These are phyloP conservation scores for Mareca strepera DNA, from an alignment of 2,797 vertebrate genomes.

Conservation along the genomic window DNA sequence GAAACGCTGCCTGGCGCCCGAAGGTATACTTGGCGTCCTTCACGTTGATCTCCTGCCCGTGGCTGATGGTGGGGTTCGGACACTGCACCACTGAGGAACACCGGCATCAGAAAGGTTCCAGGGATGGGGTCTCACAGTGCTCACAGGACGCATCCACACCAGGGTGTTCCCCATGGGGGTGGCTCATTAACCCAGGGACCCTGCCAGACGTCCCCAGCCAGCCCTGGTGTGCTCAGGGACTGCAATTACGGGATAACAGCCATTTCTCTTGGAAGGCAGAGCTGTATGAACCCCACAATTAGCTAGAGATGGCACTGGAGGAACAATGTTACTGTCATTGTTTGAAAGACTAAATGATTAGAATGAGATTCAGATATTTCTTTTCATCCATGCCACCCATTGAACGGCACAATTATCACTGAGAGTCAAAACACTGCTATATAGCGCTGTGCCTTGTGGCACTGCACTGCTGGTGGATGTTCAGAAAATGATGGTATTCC, in stretches of 20 bases:
- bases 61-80: background rate
- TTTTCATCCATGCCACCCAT: background rate
- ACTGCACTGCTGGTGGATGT: accelerated
- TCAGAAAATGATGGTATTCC: accelerated
- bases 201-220: background rate
- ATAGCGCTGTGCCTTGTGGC: accelerated
- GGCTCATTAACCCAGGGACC: background rate
- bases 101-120: background rate
- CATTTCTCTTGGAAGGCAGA: background rate
- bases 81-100: constrained; percentile 15
- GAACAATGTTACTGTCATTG: accelerated
- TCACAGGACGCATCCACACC: accelerated
- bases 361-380: background rate
- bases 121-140: background rate
- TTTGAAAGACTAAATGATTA: background rate
- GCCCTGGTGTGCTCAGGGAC: background rate
- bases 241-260: accelerated
- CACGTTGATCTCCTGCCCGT: background rate
- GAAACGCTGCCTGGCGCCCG: background rate
- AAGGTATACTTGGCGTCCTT: background rate
- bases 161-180: accelerated
- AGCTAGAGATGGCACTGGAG: background rate
- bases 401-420: background rate
- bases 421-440: background rate
- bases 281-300: background rate